A percentile compares a stretch with the other conserved stretches of the same genome.
phyloP scores from a whole-genome alignment of 2,888 invertebrate genomes.

The Lampropteryx suffumata region DNA sequence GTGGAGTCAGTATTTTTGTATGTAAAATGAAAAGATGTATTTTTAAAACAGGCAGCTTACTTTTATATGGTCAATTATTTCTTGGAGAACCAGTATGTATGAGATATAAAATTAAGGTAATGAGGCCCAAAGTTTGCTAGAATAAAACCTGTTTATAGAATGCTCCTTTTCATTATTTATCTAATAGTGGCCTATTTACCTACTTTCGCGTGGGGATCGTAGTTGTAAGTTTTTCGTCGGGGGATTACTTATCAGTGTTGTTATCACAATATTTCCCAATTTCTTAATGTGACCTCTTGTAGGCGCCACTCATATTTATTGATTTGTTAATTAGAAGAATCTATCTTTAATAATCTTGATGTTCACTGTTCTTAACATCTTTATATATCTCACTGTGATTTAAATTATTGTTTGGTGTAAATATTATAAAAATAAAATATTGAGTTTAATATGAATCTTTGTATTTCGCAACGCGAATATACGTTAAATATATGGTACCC shows the following conservation, averaged over 20 bases:
- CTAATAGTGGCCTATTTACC: background rate
- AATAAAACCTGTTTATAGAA: background rate
- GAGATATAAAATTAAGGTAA: constrained; percentile 1
- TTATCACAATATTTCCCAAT: constrained; percentile 28
- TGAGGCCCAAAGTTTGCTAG: constrained; percentile 11
- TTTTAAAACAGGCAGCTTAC: background rate
- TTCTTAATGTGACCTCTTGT: constrained; percentile 27
- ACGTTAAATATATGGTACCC: background rate
- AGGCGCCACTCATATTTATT: no score
- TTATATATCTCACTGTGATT: constrained; percentile 74
- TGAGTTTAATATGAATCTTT: constrained; percentile 54
- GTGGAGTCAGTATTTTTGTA: no score
- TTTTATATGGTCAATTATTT: no score
- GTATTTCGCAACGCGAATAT: constrained; percentile 23
- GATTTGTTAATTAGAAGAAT: background rate
- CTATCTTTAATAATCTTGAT: constrained; percentile 35
- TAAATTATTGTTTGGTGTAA: constrained; percentile 72
- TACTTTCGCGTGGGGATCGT: background rate
- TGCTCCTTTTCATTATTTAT: background rate
- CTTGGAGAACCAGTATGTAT: no score
- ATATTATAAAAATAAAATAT: constrained; percentile 68
- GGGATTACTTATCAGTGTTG: background rate
- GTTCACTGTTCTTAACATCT: constrained; percentile 48
- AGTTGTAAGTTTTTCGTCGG: background rate
- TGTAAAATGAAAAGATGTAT: no score